Percentiles rank a stretch among this genome's conserved stretches.
Conservation (phyloP, 2,888 invertebrate genomes). For the Gasteruption jaculator region DNA sequence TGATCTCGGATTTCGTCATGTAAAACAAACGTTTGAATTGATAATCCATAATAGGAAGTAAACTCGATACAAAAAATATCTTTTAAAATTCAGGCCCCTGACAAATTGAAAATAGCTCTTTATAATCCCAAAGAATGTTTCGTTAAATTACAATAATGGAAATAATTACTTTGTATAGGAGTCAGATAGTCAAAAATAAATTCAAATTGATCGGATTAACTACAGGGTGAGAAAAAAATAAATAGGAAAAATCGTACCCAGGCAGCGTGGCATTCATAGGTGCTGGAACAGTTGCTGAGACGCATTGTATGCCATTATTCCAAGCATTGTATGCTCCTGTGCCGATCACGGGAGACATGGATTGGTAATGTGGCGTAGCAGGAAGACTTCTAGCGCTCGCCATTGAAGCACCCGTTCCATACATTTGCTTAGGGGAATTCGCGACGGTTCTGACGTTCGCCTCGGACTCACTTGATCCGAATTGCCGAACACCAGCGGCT, state of each 20-base stretch:
- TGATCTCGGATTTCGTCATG: conserved; percentile 42
- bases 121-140: too few species aligned
- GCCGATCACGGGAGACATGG: conserved; percentile 42
- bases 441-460: conserved; percentile 28
- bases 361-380: conserved; percentile 43
- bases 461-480: conserved; percentile 44
- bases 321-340: conserved; percentile 39
- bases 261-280: too few species aligned
- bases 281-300: conserved; percentile 33
- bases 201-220: background rate
- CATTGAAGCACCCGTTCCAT: conserved; percentile 38
- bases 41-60: too few species aligned
- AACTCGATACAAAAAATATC: too few species aligned
- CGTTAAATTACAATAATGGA: background rate
- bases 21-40: conserved; percentile 17
- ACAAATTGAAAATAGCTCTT: too few species aligned
- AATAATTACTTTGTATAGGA: conserved; percentile 6
- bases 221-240: background rate
- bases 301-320: conserved; percentile 40
- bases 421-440: conserved; percentile 44
- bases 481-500: conserved; percentile 25
- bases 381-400: conserved; percentile 45
- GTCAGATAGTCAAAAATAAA: background rate
- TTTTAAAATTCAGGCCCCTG: too few species aligned
- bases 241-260: conserved; percentile 28